phyloP scores from a whole-genome alignment of 92 coral and sea anemone genomes.

The Metridium senile region DNA sequence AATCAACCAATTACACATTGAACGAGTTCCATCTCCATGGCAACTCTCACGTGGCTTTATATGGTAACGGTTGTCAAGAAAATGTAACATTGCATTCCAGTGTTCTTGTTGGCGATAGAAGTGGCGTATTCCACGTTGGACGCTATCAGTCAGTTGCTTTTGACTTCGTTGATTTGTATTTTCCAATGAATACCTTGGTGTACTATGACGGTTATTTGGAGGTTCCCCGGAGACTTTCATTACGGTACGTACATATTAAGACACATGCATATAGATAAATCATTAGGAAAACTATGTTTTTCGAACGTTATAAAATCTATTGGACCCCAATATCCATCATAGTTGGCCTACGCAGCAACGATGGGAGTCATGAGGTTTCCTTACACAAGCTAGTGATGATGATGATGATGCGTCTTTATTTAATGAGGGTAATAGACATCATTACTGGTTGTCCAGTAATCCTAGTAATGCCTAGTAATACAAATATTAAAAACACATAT shows the following conservation, averaged over 20 bases:
- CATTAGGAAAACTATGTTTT: not conserved
- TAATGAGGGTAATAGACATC: too few species aligned
- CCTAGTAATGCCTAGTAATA: too few species aligned
- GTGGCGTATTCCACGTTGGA: constrained; percentile 67
- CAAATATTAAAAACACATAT: too few species aligned
- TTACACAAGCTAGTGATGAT: too few species aligned
- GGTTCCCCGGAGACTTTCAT: constrained; percentile 59
- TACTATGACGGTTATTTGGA: constrained; percentile 54
- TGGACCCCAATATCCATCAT: too few species aligned
- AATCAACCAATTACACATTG: constrained; percentile 41
- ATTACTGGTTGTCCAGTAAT: too few species aligned
- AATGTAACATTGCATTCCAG: constrained; percentile 47
- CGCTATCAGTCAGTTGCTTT: constrained; percentile 57
- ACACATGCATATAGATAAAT: not conserved
- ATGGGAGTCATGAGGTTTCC: too few species aligned
- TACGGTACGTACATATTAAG: constrained; percentile 45
- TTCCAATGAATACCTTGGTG: constrained; percentile 65
- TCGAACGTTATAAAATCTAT: too few species aligned
- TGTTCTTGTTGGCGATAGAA: constrained; percentile 59
- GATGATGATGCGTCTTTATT: too few species aligned
- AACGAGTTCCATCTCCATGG: constrained; percentile 72
- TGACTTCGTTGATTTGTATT: constrained; percentile 65
- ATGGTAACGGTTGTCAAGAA: constrained; percentile 54
- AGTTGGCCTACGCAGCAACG: too few species aligned
- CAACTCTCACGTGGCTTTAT: constrained; percentile 61